Conservation (phyloP, 2,888 invertebrate genomes). For the Seira sanloemensis region DNA sequence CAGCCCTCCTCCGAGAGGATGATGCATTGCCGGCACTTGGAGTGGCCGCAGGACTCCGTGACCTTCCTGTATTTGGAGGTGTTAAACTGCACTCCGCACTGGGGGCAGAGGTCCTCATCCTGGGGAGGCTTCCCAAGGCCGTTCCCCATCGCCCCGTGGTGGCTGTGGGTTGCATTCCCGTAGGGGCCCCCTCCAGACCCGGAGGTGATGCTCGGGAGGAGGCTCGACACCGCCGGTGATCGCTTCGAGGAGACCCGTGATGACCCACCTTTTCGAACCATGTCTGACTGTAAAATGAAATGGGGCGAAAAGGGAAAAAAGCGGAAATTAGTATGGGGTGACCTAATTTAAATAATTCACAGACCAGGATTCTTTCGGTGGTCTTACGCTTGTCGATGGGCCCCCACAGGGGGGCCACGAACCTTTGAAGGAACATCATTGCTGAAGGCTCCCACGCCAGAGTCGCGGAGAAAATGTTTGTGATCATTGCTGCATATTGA, state of each 20-base stretch:
- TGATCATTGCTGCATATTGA: too few relatives aligned
- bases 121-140: neutral
- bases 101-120: constrained; percentile 66
- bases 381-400: neutral
- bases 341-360: too few relatives aligned
- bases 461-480: too few relatives aligned
- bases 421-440: too few relatives aligned
- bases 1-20: constrained; percentile 69
- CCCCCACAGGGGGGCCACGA: neutral
- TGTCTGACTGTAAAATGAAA: constrained; percentile 58
- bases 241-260: constrained; percentile 43
- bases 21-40: constrained; percentile 70
- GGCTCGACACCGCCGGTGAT: constrained; percentile 9
- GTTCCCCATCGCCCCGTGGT: neutral
- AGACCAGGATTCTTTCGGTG: too few relatives aligned
- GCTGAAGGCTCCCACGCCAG: too few relatives aligned
- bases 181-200: neutral
- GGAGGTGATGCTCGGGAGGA: neutral
- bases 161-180: neutral
- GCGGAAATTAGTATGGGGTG: too few relatives aligned
- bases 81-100: constrained; percentile 65
- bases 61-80: constrained; percentile 60
- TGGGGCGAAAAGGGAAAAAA: too few relatives aligned
- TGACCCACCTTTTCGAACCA: constrained; percentile 65
- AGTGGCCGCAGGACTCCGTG: constrained; percentile 70